Base-by-base conservation (phyloP, 1,140 invertebrate genomes). In the Procambarus clarkii region DNA sequence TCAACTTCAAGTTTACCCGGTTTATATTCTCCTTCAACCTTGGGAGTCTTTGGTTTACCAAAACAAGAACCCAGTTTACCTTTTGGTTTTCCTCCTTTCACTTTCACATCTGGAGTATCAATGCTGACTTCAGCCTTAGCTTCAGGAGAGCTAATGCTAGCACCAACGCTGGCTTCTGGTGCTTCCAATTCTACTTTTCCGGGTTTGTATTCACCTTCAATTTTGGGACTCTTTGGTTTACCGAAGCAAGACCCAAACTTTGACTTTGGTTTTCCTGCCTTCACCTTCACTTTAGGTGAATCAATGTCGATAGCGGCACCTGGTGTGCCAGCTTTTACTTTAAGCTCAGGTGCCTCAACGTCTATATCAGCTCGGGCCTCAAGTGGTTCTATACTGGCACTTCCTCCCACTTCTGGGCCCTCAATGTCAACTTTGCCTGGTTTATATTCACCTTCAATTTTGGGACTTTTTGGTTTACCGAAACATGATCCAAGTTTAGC, bases 21-120 rank as follows among this genome's bases (percentile, higher is more conserved):
- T 76, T 77, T 82, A 78, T 84, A 84, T 78, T 92, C 80, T 15
- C 79, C 86, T 83, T 92, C 91, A 46, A 69, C 69, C 71, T 87
- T 54, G 11, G 86, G 86, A 5, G 45, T 81, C 54, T 84, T 92
- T 45, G 91, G 85, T 71, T 92, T 92, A 64, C 91, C 91, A 44
- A 92, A 92, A 69, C 91, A 92, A 2, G 91, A 92, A 21, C 91
- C 85, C 4, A 92, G 69, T 80, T 88, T 92, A 11, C 11, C 18
- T 54, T 92, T 92, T 58, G 54, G 80, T 77, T 92, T 92, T 5
- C 71, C 48, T 71, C 11, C 71, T 84, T 84, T 83, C 4, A 82
- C 86, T 24, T 84, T 79, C 0, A 92, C 85, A 48, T 92, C 74
- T 9, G 91, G 69, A 21, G 80, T n/a, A 74, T 77, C 74, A 69